phyloP scores from a whole-genome alignment of 2,888 invertebrate species.

The Andrena trimmerana region DNA sequence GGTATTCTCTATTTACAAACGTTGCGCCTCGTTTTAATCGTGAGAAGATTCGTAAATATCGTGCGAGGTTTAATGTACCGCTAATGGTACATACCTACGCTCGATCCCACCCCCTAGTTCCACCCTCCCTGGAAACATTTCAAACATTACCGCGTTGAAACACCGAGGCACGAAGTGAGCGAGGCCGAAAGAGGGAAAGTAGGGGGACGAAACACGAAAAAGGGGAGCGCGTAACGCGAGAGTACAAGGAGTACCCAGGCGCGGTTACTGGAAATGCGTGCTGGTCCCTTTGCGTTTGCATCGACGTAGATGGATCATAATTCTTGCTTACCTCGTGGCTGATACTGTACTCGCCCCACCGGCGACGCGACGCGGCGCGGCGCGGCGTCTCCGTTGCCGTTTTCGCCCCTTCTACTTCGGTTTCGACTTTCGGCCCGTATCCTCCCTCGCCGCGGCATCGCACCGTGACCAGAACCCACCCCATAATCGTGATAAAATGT shows the following conservation, averaged over 20 bases:
- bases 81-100: neutral
- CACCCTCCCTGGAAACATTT: conserved; percentile 19
- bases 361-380: conserved; percentile 53
- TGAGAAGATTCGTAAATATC: neutral
- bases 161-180: neutral
- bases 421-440: conserved; percentile 47
- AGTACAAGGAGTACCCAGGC: conserved; percentile 46
- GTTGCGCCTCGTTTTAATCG: too few relatives aligned
- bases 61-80: neutral
- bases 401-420: conserved; percentile 67
- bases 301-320: conserved; percentile 77
- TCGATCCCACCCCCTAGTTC: neutral
- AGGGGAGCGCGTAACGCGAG: conserved; percentile 30
- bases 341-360: conserved; percentile 60
- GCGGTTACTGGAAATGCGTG: conserved; percentile 62
- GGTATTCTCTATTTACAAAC: too few relatives aligned
- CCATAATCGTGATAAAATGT: conserved; percentile 73
- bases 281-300: conserved; percentile 73
- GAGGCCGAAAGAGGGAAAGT: conserved; percentile 21
- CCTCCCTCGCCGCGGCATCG: conserved; percentile 36
- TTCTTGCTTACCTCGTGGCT: conserved; percentile 75
- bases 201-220: conserved; percentile 46
- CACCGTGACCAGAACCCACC: conserved; percentile 59
- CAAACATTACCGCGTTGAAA: conserved; percentile 33
- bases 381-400: conserved; percentile 67